phyloP scores from a whole-genome alignment of 2,888 invertebrate species.

The Troilus luridus region DNA sequence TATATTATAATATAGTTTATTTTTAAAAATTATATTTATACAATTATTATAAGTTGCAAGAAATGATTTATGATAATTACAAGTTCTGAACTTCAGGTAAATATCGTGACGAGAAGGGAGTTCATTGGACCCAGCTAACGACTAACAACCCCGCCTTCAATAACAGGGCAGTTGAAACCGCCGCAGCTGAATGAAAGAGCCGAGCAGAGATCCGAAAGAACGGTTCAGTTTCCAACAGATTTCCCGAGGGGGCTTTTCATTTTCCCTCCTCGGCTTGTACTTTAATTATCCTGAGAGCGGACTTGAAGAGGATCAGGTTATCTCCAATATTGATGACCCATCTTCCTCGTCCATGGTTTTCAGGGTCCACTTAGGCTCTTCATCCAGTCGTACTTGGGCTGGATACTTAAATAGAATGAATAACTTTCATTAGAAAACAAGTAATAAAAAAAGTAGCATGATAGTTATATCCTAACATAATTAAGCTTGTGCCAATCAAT shows the following conservation, averaged over 20 bases:
- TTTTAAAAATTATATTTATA: too few relatives aligned
- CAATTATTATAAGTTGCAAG: too few relatives aligned
- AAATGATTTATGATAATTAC: neutral
- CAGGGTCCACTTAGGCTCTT: neutral
- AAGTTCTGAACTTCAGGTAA: neutral
- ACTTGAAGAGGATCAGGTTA: neutral
- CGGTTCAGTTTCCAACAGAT: conserved; percentile 13
- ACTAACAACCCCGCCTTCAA: neutral
- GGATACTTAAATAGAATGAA: too few relatives aligned
- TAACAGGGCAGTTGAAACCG: neutral
- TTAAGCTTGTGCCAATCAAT: too few relatives aligned
- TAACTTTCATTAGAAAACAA: too few relatives aligned
- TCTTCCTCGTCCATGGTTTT: neutral
- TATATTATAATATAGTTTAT: too few relatives aligned
- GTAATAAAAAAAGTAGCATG: too few relatives aligned
- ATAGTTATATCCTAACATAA: too few relatives aligned
- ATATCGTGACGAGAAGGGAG: neutral
- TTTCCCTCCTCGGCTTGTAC: neutral
- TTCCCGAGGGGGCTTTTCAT: conserved; percentile 32
- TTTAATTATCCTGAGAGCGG: conserved; percentile 11
- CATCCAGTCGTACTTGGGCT: neutral
- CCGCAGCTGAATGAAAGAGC: neutral
- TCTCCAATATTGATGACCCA: conserved; percentile 25
- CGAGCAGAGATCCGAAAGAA: neutral
- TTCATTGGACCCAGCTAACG: neutral